Conservation (phyloP, 2,888 invertebrate genomes). For the Omphaloscelis lunosa region DNA sequence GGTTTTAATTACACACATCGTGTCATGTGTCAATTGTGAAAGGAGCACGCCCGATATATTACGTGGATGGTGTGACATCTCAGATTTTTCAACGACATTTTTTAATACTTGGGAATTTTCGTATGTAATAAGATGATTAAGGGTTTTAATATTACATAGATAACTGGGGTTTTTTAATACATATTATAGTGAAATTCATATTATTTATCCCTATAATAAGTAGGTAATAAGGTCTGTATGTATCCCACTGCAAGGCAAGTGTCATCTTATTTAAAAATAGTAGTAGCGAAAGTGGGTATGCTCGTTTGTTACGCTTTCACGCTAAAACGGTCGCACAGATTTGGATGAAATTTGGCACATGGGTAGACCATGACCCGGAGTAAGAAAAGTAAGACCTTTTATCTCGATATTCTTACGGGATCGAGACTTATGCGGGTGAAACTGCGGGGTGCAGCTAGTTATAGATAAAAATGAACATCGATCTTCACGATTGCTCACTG, state of each 20-base stretch:
- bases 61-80: constrained; percentile 30
- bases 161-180: not conserved
- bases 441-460: too few relatives aligned
- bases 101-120: constrained; percentile 16
- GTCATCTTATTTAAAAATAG: too few relatives aligned
- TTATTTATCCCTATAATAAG: not conserved
- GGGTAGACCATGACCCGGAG: too few relatives aligned
- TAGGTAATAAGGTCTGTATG: not conserved
- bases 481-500: not conserved
- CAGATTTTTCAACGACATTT: constrained; percentile 34
- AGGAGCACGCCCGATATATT: constrained; percentile 33
- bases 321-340: too few relatives aligned
- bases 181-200: not conserved
- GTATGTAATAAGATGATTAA: not conserved
- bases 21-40: constrained; percentile 42
- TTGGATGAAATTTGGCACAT: too few relatives aligned
- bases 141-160: constrained; percentile 14
- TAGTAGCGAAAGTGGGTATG: too few relatives aligned
- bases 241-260: not conserved
- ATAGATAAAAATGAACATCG: not conserved
- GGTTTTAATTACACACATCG: constrained; percentile 50
- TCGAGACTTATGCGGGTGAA: too few relatives aligned
- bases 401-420: too few relatives aligned
- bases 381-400: too few relatives aligned
- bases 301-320: too few relatives aligned